phyloP scores from a whole-genome alignment of 2,113 vertebrate species.

The Cyanistes caeruleus region DNA sequence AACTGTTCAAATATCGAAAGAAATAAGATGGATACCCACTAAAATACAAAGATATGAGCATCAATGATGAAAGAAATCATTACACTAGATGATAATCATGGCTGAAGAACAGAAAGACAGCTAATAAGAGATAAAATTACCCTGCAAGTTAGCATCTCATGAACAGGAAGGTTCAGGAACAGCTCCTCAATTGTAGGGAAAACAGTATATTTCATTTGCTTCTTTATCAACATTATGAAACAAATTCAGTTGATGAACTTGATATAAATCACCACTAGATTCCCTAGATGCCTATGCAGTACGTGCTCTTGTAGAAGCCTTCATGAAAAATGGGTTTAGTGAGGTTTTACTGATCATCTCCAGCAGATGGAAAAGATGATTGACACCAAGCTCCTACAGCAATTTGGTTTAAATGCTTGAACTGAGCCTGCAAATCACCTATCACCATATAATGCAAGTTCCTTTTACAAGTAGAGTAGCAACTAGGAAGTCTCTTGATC shows the following conservation, averaged over 20 bases:
- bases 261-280: neutral
- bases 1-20: neutral
- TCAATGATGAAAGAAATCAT: neutral
- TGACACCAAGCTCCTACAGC: neutral
- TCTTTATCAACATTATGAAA: neutral
- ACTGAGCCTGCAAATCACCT: neutral
- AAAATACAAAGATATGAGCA: neutral
- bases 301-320: neutral
- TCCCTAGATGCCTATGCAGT: neutral
- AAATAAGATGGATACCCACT: neutral
- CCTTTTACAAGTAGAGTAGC: neutral
- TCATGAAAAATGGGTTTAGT: neutral
- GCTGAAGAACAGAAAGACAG: neutral
- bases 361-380: neutral
- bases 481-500: neutral
- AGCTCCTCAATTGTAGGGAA: neutral
- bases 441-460: neutral
- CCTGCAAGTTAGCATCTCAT: neutral
- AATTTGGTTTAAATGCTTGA: neutral
- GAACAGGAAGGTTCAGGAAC: neutral
- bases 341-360: neutral
- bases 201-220: neutral
- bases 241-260: neutral
- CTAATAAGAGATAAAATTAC: neutral
- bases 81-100: neutral